phyloP scores from a whole-genome alignment of 1,140 invertebrate species.

The Microplitis mediator region DNA sequence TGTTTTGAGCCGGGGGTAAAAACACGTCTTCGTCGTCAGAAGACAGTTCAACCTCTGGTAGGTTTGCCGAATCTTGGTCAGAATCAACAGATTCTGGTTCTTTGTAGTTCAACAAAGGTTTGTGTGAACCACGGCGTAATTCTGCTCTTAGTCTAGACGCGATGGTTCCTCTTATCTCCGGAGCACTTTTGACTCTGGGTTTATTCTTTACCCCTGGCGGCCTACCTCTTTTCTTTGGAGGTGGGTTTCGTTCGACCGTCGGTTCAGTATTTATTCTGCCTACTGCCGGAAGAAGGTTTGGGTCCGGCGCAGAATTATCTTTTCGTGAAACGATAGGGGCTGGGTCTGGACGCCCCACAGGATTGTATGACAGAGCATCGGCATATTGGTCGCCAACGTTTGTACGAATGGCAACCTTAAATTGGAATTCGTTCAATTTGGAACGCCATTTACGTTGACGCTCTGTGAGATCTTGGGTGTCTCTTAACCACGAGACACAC shows the following conservation, averaged over 20 bases:
- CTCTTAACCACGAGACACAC: slow-evolving; percentile 48
- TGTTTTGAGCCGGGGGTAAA: too few relatives aligned
- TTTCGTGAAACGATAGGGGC: too few relatives aligned
- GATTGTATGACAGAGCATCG: not conserved
- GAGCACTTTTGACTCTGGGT: not conserved
- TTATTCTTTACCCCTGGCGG: not conserved
- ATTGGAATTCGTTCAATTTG: not conserved
- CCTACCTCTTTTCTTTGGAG: not conserved
- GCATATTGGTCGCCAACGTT: not conserved
- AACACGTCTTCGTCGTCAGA: too few relatives aligned
- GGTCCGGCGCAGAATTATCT: too few relatives aligned
- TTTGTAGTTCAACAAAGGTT: not conserved
- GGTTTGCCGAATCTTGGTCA: too few relatives aligned
- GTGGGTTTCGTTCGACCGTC: too few relatives aligned
- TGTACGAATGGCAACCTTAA: not conserved
- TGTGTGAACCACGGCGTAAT: not conserved
- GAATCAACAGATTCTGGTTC: too few relatives aligned
- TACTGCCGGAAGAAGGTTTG: too few relatives aligned
- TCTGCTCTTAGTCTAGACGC: not conserved
- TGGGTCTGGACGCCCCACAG: not conserved
- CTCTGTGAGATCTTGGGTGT: not conserved
- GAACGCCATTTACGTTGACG: not conserved
- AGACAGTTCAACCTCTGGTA: too few relatives aligned
- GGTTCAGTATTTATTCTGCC: too few relatives aligned
- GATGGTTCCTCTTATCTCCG: not conserved